These are phyloP conservation scores for Galendromus occidentalis DNA, from an alignment of 1,140 invertebrate genomes.

Conservation along the genomic window DNA sequence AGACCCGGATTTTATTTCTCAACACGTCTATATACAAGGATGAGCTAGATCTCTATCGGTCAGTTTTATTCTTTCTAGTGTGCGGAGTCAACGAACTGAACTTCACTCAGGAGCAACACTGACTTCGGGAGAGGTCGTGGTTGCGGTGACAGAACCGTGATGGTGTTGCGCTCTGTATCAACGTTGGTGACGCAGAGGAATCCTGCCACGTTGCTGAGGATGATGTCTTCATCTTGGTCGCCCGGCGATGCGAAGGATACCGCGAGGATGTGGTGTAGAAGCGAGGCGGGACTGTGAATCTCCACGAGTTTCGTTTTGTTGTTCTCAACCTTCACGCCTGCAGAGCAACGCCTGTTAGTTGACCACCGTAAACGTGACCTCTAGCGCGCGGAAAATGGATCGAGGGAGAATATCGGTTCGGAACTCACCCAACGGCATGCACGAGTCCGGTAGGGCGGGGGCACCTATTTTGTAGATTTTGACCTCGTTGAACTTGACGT, in stretches of 20 bases:
- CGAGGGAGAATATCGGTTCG: background rate
- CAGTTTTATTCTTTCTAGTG: background rate
- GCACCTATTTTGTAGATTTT: conserved; percentile 87
- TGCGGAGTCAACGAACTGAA: background rate
- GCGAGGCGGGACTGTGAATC: conserved; percentile 34
- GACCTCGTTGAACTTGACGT: conserved; percentile 64
- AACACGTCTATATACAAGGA: background rate
- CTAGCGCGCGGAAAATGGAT: too few relatives aligned
- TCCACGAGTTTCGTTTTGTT: conserved; percentile 67
- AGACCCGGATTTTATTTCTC: too few relatives aligned
- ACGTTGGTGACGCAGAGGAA: conserved; percentile 66
- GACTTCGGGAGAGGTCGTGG: conserved; percentile 63
- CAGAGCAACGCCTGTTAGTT: background rate
- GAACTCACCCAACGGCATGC: conserved; percentile 48
- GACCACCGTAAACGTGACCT: background rate
- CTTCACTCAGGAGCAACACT: background rate
- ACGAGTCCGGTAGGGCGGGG: conserved; percentile 71
- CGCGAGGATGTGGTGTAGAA: conserved; percentile 70
- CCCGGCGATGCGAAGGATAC: conserved; percentile 40
- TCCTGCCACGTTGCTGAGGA: conserved; percentile 69
- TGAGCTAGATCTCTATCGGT: background rate
- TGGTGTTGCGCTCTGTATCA: conserved; percentile 58
- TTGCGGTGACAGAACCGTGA: conserved; percentile 77
- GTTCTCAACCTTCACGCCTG: conserved; percentile 76
- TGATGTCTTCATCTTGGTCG: conserved; percentile 48